Base-by-base conservation (phyloP, 2,113 vertebrate genomes). In the Neolamprologus hecqui region DNA sequence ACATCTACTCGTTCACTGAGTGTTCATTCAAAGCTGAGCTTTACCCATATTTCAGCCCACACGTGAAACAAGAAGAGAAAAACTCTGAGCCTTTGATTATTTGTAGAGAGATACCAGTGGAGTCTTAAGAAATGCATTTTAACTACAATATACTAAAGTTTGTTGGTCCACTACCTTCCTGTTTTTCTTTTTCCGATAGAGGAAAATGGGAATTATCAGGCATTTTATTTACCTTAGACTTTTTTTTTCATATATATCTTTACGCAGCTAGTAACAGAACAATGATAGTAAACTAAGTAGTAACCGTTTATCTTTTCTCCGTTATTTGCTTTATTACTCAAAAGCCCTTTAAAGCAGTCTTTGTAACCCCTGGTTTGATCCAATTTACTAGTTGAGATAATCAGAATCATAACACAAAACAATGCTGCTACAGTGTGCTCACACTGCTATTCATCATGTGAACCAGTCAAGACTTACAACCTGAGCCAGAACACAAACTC, bases 1-100 rank as follows among this genome's bases (percentile, higher is more conserved):
- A 96, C 31, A 97, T 98, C 79, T 97, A 96, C 81, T 97, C 97
- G 0, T 98, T 97, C 84, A 96, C 88, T 2, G 90, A 90, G 5
- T 93, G 94, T 47, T 94, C 83, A 0, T 98, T 98, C 70, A 92
- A 15, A 6, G 96, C 88, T 12, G 91, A 93, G 54, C 92, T 98
- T 2, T 94, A 95, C 89, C 97, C 97, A 0, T 97, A 97, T 55
- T 97, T 98, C 83, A 95, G 95, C 57, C 95, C 94, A 7, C 94
- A 95, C 4, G 6, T 49, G 2, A 89, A 82, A 6, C 17, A 84
- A 19, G 47, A 87, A 3, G 84, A 85, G 17, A 83, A 35, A 14
- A 95, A 96, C 81, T 2, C 12, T 4, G 58, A 55, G 3, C 93
- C 94, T 4, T 57, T 96, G 91, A 60, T 94, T 21, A 94, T 96